Evolutionary conservation across 2,888 invertebrate genomes (phyloP).

Genomic region (Anarsia innoxiella): DNA sequence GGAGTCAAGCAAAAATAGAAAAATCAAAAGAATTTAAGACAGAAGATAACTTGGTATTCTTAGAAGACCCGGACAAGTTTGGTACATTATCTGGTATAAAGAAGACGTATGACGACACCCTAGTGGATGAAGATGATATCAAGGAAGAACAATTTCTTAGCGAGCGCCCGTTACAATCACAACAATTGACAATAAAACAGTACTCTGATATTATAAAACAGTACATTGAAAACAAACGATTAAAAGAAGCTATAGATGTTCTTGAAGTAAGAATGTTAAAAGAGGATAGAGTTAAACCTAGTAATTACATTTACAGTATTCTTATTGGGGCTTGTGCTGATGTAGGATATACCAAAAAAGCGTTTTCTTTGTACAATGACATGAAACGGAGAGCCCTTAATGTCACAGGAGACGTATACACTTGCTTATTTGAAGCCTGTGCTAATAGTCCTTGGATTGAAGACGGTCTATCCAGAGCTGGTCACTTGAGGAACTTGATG

Average conservation of each 20-base stretch:
- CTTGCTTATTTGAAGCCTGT: slow-evolving; percentile 92
- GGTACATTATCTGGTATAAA: slow-evolving; percentile 62
- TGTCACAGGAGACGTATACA: slow-evolving; percentile 84
- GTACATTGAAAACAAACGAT: slow-evolving; percentile 76
- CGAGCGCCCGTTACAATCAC: slow-evolving; percentile 61
- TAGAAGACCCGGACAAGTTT: slow-evolving; percentile 76
- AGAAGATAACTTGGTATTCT: slow-evolving; percentile 42
- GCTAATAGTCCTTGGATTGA: slow-evolving; percentile 82
- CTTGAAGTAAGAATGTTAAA: slow-evolving; percentile 85
- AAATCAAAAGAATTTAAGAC: slow-evolving; percentile 39
- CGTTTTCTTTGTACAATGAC: slow-evolving; percentile 86
- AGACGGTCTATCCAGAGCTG: slow-evolving; percentile 82
- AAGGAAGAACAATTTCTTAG: slow-evolving; percentile 75
- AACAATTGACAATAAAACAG: slow-evolving; percentile 76
- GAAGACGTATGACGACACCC: slow-evolving; percentile 27
- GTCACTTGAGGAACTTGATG: slow-evolving; percentile 79
- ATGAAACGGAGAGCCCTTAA: slow-evolving; percentile 85
- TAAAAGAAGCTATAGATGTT: slow-evolving; percentile 86
- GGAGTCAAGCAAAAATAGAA: slow-evolving; percentile 25
- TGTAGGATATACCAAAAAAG: slow-evolving; percentile 89
- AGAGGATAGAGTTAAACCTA: slow-evolving; percentile 86
- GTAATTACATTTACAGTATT: slow-evolving; percentile 85
- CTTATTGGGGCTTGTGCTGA: slow-evolving; percentile 89
- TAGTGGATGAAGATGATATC: slow-evolving; percentile 72
- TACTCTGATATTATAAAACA: slow-evolving; percentile 84